A percentile compares a stretch with the other conserved stretches of the same genome.
Conservation (phyloP, 1,140 invertebrate genomes). For the Zophobas morio region DNA sequence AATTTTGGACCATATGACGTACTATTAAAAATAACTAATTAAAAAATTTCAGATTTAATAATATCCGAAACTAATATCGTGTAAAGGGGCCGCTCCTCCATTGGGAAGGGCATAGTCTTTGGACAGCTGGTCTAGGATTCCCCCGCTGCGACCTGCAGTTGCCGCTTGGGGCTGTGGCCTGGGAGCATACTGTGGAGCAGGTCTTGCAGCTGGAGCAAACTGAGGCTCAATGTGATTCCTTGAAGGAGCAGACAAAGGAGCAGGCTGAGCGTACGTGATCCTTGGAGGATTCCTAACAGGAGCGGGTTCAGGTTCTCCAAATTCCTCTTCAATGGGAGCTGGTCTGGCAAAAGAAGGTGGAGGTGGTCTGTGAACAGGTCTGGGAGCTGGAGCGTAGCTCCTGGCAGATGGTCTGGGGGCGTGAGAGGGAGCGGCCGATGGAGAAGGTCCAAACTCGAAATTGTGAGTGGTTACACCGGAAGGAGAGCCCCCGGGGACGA, state of each 20-base stretch:
- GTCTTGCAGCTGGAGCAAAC: slow-evolving; percentile 49
- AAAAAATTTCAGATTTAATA: slow-evolving; percentile 57
- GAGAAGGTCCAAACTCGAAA: slow-evolving; percentile 58
- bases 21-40: slow-evolving; percentile 6
- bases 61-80: slow-evolving; percentile 84
- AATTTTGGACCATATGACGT: slow-evolving; percentile 17
- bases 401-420: slow-evolving; percentile 53
- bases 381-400: slow-evolving; percentile 59
- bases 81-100: slow-evolving; percentile 76
- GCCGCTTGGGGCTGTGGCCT: slow-evolving; percentile 62
- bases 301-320: slow-evolving; percentile 63
- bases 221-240: slow-evolving; percentile 48
- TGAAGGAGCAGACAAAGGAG: slow-evolving; percentile 50
- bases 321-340: slow-evolving; percentile 57
- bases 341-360: slow-evolving; percentile 51
- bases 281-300: slow-evolving; percentile 63
- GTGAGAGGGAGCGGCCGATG: slow-evolving; percentile 51
- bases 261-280: slow-evolving; percentile 61
- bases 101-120: slow-evolving; percentile 84
- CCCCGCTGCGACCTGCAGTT: slow-evolving; percentile 69
- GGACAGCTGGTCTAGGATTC: slow-evolving; percentile 85
- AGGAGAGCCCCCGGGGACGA: slow-evolving; percentile 65
- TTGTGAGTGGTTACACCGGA: slow-evolving; percentile 53
- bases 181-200: slow-evolving; percentile 59
- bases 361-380: slow-evolving; percentile 57